These are phyloP conservation scores for Campoplex nolae DNA, from an alignment of 2,888 invertebrate genomes.

Conservation along the genomic window DNA sequence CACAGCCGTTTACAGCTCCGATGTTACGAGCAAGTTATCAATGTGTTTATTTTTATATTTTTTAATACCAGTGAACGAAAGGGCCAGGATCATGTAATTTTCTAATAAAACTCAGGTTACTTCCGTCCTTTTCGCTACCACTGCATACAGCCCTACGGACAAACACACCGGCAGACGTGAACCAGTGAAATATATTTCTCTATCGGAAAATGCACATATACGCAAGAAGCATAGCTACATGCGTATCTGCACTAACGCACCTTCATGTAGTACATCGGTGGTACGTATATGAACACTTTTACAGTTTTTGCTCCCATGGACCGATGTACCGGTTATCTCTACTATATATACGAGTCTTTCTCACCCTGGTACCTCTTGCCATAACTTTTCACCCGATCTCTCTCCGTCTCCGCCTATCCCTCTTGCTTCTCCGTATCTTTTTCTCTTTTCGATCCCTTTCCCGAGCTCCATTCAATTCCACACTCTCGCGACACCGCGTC, in stretches of 20 bases:
- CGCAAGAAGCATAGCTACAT: neutral
- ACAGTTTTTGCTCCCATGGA: slow-evolving; percentile 48
- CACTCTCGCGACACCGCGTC: slow-evolving; percentile 63
- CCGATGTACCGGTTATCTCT: slow-evolving; percentile 79
- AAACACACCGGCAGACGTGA: too few relatives aligned
- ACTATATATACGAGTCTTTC: slow-evolving; percentile 61
- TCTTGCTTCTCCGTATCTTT: neutral
- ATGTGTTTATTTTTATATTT: slow-evolving; percentile 13
- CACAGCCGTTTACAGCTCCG: slow-evolving; percentile 54
- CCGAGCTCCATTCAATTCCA: slow-evolving; percentile 65
- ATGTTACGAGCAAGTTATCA: slow-evolving; percentile 40
- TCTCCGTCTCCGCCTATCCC: neutral
- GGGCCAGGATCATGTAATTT: neutral
- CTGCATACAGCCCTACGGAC: too few relatives aligned
- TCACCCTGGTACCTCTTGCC: slow-evolving; percentile 43
- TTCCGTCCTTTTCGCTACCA: slow-evolving; percentile 3
- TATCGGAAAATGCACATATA: slow-evolving; percentile 1
- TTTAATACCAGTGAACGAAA: neutral
- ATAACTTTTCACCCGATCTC: slow-evolving; percentile 66
- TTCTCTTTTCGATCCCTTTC: slow-evolving; percentile 20
- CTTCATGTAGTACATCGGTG: neutral
- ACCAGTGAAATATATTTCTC: neutral
- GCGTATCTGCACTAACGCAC: neutral
- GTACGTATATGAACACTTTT: slow-evolving; percentile 14
- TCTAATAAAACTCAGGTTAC: neutral